These are phyloP conservation scores for Ophion slaviceki DNA, from an alignment of 2,888 invertebrate genomes.

Conservation along the genomic window DNA sequence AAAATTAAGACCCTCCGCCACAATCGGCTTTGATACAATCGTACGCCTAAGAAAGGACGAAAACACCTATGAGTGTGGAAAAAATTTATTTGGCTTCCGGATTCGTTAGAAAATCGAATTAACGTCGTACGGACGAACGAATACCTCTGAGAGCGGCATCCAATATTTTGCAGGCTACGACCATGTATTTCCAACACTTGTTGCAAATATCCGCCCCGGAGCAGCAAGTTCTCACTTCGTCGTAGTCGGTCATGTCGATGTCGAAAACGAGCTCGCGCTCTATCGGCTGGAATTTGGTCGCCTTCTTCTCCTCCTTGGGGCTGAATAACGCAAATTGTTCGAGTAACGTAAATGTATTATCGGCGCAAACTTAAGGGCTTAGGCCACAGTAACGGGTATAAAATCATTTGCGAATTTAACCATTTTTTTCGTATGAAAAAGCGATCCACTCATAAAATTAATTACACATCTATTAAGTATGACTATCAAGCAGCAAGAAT, in stretches of 20 bases:
- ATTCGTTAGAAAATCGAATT: no score
- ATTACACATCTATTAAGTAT: no score
- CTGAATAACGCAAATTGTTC: slow-evolving; percentile 34
- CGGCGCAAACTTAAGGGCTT: no score
- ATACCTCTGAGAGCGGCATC: slow-evolving; percentile 92
- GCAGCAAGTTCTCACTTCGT: slow-evolving; percentile 97
- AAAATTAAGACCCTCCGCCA: neutral
- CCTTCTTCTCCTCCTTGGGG: slow-evolving; percentile 65
- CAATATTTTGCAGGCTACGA: slow-evolving; percentile 95
- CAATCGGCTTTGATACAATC: neutral
- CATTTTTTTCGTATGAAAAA: no score
- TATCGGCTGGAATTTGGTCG: slow-evolving; percentile 77
- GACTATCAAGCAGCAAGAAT: no score
- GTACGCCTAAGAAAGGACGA: no score
- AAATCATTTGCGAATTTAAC: no score
- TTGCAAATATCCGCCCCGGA: slow-evolving; percentile 94
- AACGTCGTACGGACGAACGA: no score
- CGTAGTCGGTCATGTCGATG: slow-evolving; percentile 99
- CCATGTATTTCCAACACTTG: slow-evolving; percentile 99
- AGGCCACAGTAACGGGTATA: no score
- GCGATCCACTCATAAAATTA: no score
- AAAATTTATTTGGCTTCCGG: no score
- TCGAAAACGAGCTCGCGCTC: slow-evolving; percentile 98
- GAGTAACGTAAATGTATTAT: neutral
- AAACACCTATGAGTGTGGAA: no score